A percentile compares a stretch with the other conserved stretches of the same genome.
Evolutionary conservation across 2,888 invertebrate genomes (phyloP).

Genomic region (Itoplectis maculator): DNA sequence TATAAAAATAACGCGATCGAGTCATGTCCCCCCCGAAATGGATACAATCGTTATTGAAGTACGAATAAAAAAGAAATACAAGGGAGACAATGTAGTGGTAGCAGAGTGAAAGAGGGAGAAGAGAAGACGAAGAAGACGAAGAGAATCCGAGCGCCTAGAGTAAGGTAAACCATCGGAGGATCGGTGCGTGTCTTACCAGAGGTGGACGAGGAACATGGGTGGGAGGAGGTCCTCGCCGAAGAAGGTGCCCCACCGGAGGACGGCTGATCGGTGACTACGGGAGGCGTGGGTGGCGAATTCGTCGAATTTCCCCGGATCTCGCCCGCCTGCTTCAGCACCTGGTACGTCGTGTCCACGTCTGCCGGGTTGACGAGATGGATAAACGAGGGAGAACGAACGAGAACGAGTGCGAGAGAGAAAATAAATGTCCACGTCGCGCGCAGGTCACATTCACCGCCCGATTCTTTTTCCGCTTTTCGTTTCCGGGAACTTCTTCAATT

Average conservation of each 20-base stretch:
- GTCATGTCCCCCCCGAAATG: constrained; percentile 68
- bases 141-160: constrained; percentile 54
- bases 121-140: constrained; percentile 27
- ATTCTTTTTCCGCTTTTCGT: neutral
- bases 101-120: neutral
- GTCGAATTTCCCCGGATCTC: constrained; percentile 88
- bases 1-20: constrained; percentile 57
- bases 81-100: constrained; percentile 50
- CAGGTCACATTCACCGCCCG: constrained; percentile 18
- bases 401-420: constrained; percentile 21
- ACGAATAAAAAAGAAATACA: neutral
- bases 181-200: constrained; percentile 82
- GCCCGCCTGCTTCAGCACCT: constrained; percentile 97
- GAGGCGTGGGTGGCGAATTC: constrained; percentile 84
- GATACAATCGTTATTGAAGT: constrained; percentile 37
- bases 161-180: constrained; percentile 65
- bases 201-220: constrained; percentile 84
- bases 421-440: constrained; percentile 21
- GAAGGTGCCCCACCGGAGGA: constrained; percentile 81
- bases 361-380: constrained; percentile 71
- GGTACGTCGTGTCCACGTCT: constrained; percentile 97
- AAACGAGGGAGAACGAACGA: constrained; percentile 14
- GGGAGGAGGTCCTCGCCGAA: constrained; percentile 83
- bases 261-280: constrained; percentile 81
- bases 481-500: neutral